phyloP scores from a whole-genome alignment of 2,797 vertebrate genomes.

The Cossypha niveicapilla region DNA sequence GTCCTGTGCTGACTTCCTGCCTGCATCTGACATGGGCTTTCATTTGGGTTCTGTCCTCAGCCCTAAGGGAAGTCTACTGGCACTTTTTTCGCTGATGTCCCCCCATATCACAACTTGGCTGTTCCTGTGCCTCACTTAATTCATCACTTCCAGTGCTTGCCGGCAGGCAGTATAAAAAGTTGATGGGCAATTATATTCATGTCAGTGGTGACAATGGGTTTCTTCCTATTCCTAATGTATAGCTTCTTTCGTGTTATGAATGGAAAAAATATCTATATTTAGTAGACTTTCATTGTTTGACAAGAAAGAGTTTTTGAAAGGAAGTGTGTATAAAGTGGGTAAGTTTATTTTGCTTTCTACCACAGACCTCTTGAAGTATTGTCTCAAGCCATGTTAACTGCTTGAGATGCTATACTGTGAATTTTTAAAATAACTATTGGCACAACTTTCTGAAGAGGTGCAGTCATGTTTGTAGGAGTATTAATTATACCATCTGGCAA shows the following conservation, averaged over 20 bases:
- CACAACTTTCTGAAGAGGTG: slow-evolving; percentile 5
- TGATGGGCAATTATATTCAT: neutral
- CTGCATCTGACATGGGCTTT: neutral
- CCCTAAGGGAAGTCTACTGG: neutral
- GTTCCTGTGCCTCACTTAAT: neutral
- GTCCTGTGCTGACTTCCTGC: neutral
- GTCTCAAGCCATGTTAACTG: neutral
- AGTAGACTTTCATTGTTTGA: neutral
- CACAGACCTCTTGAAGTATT: neutral
- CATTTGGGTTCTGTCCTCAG: neutral
- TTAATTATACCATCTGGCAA: slow-evolving; percentile 7
- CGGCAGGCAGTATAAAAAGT: neutral
- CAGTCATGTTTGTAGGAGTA: neutral
- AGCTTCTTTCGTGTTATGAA: neutral
- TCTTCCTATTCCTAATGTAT: neutral
- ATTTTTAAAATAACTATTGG: neutral
- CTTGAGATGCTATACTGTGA: neutral
- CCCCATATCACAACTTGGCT: neutral
- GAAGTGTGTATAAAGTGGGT: neutral
- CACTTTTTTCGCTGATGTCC: neutral
- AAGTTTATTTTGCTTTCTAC: neutral
- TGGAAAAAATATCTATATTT: neutral
- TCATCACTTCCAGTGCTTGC: neutral
- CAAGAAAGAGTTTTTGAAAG: neutral
- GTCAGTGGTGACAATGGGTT: neutral